These are phyloP conservation scores for Eristalinus aeneus DNA, from an alignment of 2,888 invertebrate genomes.

Conservation along the genomic window DNA sequence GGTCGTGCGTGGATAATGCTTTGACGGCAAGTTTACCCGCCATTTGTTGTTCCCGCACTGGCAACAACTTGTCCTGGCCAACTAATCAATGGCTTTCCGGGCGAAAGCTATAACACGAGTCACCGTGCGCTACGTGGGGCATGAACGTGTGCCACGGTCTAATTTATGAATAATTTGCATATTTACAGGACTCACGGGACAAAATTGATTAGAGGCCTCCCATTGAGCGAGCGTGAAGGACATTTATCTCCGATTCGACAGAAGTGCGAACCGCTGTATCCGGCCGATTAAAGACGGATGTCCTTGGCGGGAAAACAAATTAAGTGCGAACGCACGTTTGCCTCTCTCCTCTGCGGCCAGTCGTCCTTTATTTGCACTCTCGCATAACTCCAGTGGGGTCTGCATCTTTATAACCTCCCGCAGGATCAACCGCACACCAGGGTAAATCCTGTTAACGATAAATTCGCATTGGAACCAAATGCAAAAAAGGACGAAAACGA, in stretches of 20 bases:
- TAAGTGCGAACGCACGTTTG: slow-evolving; percentile 62
- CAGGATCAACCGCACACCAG: slow-evolving; percentile 21
- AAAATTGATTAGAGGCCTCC: slow-evolving; percentile 39
- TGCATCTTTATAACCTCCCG: slow-evolving; percentile 24
- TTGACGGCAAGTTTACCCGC: slow-evolving; percentile 6
- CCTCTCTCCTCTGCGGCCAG: slow-evolving; percentile 15
- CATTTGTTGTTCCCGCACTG: not conserved
- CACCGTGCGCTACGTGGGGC: slow-evolving; percentile 1
- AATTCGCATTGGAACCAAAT: slow-evolving; percentile 25
- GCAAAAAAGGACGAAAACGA: slow-evolving; percentile 25
- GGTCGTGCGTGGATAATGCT: slow-evolving; percentile 6
- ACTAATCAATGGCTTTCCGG: slow-evolving; percentile 30
- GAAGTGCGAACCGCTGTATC: slow-evolving; percentile 7
- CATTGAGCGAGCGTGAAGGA: not conserved
- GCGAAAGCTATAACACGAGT: slow-evolving; percentile 44
- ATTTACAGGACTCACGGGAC: slow-evolving; percentile 38
- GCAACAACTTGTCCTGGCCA: not conserved
- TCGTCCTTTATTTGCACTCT: slow-evolving; percentile 20
- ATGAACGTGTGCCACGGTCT: not conserved
- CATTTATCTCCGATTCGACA: slow-evolving; percentile 15
- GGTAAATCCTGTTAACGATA: slow-evolving; percentile 55
- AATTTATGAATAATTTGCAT: slow-evolving; percentile 60
- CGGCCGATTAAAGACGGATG: slow-evolving; percentile 28
- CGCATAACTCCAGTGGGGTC: not conserved
- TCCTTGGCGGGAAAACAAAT: slow-evolving; percentile 53